Evolutionary conservation across 2,888 invertebrate genomes (phyloP), one percentile per base, ranked within the genome.

Genomic region (Platycheirus rosarum): DNA sequence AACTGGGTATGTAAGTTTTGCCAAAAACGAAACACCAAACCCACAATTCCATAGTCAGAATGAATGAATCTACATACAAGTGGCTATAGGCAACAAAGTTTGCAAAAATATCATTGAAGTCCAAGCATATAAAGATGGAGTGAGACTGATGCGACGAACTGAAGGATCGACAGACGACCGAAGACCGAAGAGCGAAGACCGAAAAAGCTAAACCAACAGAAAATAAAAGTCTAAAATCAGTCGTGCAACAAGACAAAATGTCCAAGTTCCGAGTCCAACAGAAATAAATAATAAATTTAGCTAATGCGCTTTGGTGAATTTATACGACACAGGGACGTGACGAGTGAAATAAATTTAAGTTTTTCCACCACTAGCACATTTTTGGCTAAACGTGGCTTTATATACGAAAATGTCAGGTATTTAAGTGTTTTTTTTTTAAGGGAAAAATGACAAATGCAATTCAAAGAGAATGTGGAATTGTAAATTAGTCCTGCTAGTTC

Each of bases 231-330:
- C 29, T 14, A 14, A 66, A 71, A 66, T 66, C 76, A 71, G 48
- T 76, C 80, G 76, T 80, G 80, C 76, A 80, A 62, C 48, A 82
- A 75, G 66, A 57, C 71, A 80, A 70, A 44, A 76, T 82, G 80
- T 26, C 76, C 66, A 53, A 35, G 35, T 11, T 37, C 8, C 13
- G 20, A 53, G 8, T 20, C 9, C 11, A 53, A 62, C 53, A 53
- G 68, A 57, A 68, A 82, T 63, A 77, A 77, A 77, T 77, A 82
- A 82, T 53, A 76, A 66, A 71, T 76, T 71, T 76, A 68, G 65
- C 55, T 68, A 55, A 60, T 69, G 65, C 63, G 70, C 46, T 75
- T 29, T 42, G 40, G 49, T 62, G 37, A 68, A 68, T 35, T 53
- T 53, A 62, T 46, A 68, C 14, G 62, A 66, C 51, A 53, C 51